phyloP scores from a whole-genome alignment of 2,797 vertebrate genomes.

The Platyrinchus mystaceus region DNA sequence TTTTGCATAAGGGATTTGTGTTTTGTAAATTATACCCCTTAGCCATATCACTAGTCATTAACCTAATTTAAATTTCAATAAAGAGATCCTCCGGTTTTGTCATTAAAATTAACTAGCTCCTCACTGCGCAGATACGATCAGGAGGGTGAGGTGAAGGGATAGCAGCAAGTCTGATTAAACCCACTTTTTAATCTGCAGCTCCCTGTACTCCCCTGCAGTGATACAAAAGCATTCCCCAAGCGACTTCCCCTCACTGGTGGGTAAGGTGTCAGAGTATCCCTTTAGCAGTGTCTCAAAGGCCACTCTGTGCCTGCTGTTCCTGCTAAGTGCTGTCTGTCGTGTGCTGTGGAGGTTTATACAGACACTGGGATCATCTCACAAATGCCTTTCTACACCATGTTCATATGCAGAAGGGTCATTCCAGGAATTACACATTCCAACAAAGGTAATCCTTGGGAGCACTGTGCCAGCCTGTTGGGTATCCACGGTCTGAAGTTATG shows the following conservation, averaged over 20 bases:
- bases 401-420: conserved; percentile 14
- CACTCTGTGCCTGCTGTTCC: conserved; percentile 1
- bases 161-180: conserved; percentile 65
- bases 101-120: conserved; percentile 41
- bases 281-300: conserved; percentile 26
- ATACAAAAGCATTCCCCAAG: conserved; percentile 65
- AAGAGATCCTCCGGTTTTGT: conserved; percentile 15
- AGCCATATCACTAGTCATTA: conserved; percentile 49
- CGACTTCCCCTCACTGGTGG: conserved; percentile 42
- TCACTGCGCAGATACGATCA: background rate
- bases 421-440: background rate
- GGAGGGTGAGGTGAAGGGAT: background rate
- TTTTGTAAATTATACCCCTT: conserved; percentile 47
- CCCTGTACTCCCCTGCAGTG: conserved; percentile 6
- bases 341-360: background rate
- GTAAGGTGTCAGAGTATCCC: conserved; percentile 35
- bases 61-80: conserved; percentile 55
- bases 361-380: background rate
- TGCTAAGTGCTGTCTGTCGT: background rate
- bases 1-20: conserved; percentile 26
- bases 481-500: background rate
- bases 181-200: conserved; percentile 42
- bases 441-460: background rate
- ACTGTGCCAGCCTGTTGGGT: background rate
- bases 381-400: background rate